phyloP scores from a whole-genome alignment of 1,140 invertebrate genomes.

The Harpegnathos saltator region DNA sequence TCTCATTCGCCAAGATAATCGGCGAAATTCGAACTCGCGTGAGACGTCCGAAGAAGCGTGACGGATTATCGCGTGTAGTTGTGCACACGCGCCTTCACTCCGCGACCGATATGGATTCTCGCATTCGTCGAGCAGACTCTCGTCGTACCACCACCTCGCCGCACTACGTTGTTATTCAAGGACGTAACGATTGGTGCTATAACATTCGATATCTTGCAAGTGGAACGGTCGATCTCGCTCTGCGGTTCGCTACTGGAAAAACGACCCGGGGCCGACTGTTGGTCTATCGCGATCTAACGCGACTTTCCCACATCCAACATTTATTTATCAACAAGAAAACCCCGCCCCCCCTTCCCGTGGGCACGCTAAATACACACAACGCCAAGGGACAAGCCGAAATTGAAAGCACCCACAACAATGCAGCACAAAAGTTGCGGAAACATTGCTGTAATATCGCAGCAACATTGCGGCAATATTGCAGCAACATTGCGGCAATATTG shows the following conservation, averaged over 20 bases:
- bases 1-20: too few species aligned
- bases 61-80: neutral
- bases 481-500: too few species aligned
- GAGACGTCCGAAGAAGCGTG: neutral
- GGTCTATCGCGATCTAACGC: neutral
- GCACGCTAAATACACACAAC: too few species aligned
- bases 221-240: neutral
- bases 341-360: too few species aligned
- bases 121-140: neutral
- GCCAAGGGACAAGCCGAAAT: too few species aligned
- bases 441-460: too few species aligned
- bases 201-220: constrained; percentile 1
- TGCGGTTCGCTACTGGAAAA: neutral
- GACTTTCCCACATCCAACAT: neutral
- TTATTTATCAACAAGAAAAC: too few species aligned
- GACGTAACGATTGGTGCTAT: neutral
- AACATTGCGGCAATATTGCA: too few species aligned
- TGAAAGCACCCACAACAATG: too few species aligned
- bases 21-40: too few species aligned
- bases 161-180: too few species aligned
- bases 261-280: neutral
- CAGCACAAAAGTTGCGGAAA: too few species aligned
- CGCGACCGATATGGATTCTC: neutral
- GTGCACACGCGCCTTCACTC: neutral
- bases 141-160: neutral